phyloP scores from a whole-genome alignment of 2,888 invertebrate species.

The Myopa testacea region DNA sequence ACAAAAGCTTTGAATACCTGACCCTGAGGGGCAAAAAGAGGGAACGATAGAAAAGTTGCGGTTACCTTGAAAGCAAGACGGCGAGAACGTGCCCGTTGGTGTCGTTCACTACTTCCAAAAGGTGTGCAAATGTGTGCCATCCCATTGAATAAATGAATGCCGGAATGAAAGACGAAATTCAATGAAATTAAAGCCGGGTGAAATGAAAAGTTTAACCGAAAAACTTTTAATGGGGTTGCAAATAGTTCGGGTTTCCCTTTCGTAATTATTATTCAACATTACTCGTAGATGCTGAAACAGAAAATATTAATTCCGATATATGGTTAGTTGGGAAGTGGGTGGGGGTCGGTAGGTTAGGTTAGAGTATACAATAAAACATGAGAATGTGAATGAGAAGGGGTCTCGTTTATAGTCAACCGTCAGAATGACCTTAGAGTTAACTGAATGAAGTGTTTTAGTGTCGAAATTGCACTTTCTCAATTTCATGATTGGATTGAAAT shows the following conservation, averaged over 20 bases:
- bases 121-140: not conserved
- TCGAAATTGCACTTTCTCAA: too few species aligned
- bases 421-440: too few species aligned
- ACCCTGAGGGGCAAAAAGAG: too few species aligned
- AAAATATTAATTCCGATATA: not conserved
- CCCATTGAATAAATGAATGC: not conserved
- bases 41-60: not conserved
- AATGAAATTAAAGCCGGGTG: conserved; percentile 3
- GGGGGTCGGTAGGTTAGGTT: too few species aligned
- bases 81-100: not conserved
- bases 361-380: not conserved
- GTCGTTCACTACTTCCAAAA: not conserved
- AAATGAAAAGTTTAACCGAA: not conserved
- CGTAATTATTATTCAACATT: conserved; percentile 2
- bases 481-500: too few species aligned
- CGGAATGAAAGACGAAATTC: not conserved
- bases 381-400: not conserved
- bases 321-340: not conserved
- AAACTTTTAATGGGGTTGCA: conserved; percentile 1
- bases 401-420: too few species aligned
- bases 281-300: not conserved
- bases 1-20: conserved; percentile 17
- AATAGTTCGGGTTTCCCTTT: not conserved
- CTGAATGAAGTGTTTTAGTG: too few species aligned
- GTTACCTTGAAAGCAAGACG: conserved; percentile 7